Conservation (phyloP, 2,888 invertebrate species). For the Zaprionus obscuricornis region DNA sequence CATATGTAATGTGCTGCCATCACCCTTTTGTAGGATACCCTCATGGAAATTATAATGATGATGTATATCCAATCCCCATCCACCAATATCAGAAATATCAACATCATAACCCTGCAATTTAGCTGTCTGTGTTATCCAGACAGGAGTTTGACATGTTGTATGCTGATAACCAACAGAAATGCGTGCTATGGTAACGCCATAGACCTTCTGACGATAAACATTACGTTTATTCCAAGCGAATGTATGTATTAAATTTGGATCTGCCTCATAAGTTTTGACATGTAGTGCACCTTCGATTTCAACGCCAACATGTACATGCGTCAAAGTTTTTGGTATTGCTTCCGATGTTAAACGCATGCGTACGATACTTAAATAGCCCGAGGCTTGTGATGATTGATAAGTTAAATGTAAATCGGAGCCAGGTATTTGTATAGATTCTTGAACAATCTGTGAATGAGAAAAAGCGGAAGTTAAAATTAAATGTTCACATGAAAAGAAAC, state of each 20-base stretch:
- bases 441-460: conserved; percentile 90
- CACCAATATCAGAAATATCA: conserved; percentile 97
- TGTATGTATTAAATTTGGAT: conserved; percentile 96
- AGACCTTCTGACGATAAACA: conserved; percentile 98
- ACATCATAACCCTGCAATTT: conserved; percentile 98
- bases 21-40: conserved; percentile 98
- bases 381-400: conserved; percentile 97
- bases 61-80: conserved; percentile 99
- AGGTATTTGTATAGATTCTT: conserved; percentile 96
- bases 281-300: conserved; percentile 97
- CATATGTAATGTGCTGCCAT: conserved; percentile 96
- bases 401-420: conserved; percentile 96
- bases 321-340: conserved; percentile 90
- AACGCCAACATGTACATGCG: conserved; percentile 95
- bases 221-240: conserved; percentile 99
- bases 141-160: conserved; percentile 91
- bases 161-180: conserved; percentile 98
- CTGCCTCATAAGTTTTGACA: conserved; percentile 97
- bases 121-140: conserved; percentile 98
- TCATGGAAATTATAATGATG: conserved; percentile 99
- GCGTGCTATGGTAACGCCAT: conserved; percentile 93
- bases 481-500: background rate
- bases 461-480: background rate
- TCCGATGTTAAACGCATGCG: conserved; percentile 94
- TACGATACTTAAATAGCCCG: conserved; percentile 96